Evolutionary conservation across 2,113 vertebrate genomes (phyloP).

Genomic region (Rhabdomys dilectus): DNA sequence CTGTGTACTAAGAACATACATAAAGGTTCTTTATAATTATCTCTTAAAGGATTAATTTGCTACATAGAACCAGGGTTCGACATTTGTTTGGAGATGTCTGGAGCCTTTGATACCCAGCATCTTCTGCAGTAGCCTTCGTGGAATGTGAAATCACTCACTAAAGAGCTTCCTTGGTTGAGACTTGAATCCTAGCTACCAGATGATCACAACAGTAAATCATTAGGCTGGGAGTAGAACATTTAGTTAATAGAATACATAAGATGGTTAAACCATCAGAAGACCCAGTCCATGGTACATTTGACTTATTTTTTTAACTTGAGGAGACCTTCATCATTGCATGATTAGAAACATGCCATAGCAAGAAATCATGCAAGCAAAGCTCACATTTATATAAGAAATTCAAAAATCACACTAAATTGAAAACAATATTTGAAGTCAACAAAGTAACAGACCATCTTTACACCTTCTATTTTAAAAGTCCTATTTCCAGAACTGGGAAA

Average conservation of each 20-base stretch:
- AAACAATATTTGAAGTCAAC: slow-evolving; percentile 58
- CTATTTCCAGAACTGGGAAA: neutral
- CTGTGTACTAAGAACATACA: neutral
- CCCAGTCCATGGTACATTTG: slow-evolving; percentile 15
- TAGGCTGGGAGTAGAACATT: neutral
- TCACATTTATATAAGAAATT: slow-evolving; percentile 57
- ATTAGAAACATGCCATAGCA: slow-evolving; percentile 49
- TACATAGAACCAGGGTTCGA: slow-evolving; percentile 7
- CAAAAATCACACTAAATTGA: slow-evolving; percentile 52
- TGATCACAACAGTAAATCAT: neutral
- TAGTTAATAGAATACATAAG: neutral
- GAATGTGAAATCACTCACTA: neutral
- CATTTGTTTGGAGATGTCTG: neutral
- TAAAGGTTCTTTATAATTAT: neutral
- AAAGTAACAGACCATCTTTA: slow-evolving; percentile 43
- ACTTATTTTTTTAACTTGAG: slow-evolving; percentile 65
- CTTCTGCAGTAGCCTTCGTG: neutral
- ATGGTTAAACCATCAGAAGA: slow-evolving; percentile 46
- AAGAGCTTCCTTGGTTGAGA: slow-evolving; percentile 1
- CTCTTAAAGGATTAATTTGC: neutral
- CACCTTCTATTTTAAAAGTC: slow-evolving; percentile 13
- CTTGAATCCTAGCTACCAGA: neutral
- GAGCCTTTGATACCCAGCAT: neutral
- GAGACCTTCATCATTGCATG: slow-evolving; percentile 12
- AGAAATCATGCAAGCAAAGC: slow-evolving; percentile 17